These are phyloP conservation scores for Chanos chanos DNA, from an alignment of 2,797 vertebrate genomes.

Conservation along the genomic window DNA sequence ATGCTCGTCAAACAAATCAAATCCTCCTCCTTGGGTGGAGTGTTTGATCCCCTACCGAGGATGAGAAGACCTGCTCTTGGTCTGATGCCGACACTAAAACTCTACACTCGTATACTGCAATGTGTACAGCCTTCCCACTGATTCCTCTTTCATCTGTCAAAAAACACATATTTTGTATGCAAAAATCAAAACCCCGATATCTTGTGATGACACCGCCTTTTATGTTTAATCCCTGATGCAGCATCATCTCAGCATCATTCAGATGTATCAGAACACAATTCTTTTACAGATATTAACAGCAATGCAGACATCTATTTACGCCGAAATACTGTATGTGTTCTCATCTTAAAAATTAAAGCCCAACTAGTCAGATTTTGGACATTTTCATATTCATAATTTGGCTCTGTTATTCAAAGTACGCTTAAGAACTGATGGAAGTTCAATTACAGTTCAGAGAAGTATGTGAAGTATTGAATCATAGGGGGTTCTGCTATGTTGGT, in stretches of 20 bases:
- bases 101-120: slow-evolving; percentile 31
- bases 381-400: too few species aligned
- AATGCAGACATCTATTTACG: too few species aligned
- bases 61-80: slow-evolving; percentile 37
- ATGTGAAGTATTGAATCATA: too few species aligned
- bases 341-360: too few species aligned
- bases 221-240: slow-evolving; percentile 37
- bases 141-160: slow-evolving; percentile 50
- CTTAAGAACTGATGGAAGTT: too few species aligned
- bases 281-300: slow-evolving; percentile 23
- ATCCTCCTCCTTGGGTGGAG: slow-evolving; percentile 42
- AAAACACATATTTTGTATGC: slow-evolving; percentile 24
- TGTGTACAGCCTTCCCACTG: slow-evolving; percentile 37
- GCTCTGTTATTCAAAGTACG: too few species aligned
- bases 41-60: slow-evolving; percentile 38
- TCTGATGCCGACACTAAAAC: slow-evolving; percentile 25
- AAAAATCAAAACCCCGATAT: slow-evolving; percentile 44
- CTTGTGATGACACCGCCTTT: slow-evolving; percentile 49
- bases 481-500: too few species aligned
- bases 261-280: slow-evolving; percentile 19
- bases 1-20: slow-evolving; percentile 43
- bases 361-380: too few species aligned
- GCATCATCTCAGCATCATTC: slow-evolving; percentile 25
- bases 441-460: too few species aligned
- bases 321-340: too few species aligned